A percentile compares a stretch with the other conserved stretches of the same genome.
Evolutionary conservation across 2,113 vertebrate genomes (phyloP).

Genomic region (Dasyprocta punctata): DNA sequence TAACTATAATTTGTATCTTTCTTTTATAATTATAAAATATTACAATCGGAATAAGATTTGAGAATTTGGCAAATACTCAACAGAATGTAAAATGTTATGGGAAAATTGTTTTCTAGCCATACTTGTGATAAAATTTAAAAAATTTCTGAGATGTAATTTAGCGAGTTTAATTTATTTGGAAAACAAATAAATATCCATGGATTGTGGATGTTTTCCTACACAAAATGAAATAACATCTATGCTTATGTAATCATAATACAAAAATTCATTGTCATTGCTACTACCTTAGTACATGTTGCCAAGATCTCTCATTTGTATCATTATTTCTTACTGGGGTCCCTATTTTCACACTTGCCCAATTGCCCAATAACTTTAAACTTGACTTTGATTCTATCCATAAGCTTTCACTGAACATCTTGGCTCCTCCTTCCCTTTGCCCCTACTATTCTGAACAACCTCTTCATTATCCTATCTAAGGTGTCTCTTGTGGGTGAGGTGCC

Average conservation of each 20-base stretch:
- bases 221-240: neutral
- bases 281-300: neutral
- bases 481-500: neutral
- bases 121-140: neutral
- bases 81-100: neutral
- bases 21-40: conserved; percentile 34
- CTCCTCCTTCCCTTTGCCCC: neutral
- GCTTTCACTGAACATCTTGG: neutral
- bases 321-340: neutral
- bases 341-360: neutral
- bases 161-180: neutral
- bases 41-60: conserved; percentile 17
- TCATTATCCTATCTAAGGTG: neutral
- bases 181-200: neutral
- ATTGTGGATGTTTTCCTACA: neutral
- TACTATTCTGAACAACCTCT: neutral
- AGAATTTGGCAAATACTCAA: neutral
- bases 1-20: neutral
- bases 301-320: neutral
- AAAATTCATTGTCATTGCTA: neutral
- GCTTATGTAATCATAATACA: neutral
- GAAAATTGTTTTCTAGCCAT: conserved; percentile 21
- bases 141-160: neutral
- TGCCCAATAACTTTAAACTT: neutral
- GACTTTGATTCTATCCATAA: neutral